These are phyloP conservation scores for Pachydiplax longipennis DNA, from an alignment of 2,888 invertebrate genomes.

Conservation along the genomic window DNA sequence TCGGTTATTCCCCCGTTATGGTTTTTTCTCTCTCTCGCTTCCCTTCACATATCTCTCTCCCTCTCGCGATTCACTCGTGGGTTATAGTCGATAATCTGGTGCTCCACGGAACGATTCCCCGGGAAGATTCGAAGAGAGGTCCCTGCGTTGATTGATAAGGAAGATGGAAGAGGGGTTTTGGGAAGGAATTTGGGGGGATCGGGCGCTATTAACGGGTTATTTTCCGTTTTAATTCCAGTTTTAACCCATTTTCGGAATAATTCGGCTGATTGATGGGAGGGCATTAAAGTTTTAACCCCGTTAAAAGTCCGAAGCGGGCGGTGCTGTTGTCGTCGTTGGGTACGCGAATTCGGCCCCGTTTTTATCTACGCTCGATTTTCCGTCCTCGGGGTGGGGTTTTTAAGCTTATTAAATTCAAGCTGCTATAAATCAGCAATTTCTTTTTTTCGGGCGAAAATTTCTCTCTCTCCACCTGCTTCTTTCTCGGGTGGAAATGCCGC, in stretches of 20 bases:
- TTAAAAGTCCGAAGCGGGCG: not conserved
- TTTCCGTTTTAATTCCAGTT: not conserved
- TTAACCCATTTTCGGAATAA: not conserved
- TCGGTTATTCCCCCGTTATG: not conserved
- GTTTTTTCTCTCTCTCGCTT: not conserved
- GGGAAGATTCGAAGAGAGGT: not conserved
- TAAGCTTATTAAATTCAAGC: conserved; percentile 1
- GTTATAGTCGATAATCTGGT: not conserved
- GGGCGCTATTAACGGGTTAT: not conserved
- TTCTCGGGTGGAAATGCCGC: not conserved
- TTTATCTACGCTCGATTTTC: not conserved
- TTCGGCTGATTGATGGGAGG: not conserved
- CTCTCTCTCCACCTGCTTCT: not conserved
- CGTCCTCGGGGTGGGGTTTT: not conserved
- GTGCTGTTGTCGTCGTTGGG: not conserved
- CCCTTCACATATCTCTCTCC: not conserved
- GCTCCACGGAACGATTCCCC: not conserved
- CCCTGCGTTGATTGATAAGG: not conserved
- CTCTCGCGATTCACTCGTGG: not conserved
- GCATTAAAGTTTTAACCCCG: not conserved
- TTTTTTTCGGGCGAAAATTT: not conserved
- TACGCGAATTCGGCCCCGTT: not conserved
- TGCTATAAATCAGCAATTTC: not conserved
- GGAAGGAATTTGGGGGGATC: not conserved
- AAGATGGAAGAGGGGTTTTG: not conserved